Conservation (phyloP, 2,113 vertebrate genomes). For the Prolemur simus region DNA sequence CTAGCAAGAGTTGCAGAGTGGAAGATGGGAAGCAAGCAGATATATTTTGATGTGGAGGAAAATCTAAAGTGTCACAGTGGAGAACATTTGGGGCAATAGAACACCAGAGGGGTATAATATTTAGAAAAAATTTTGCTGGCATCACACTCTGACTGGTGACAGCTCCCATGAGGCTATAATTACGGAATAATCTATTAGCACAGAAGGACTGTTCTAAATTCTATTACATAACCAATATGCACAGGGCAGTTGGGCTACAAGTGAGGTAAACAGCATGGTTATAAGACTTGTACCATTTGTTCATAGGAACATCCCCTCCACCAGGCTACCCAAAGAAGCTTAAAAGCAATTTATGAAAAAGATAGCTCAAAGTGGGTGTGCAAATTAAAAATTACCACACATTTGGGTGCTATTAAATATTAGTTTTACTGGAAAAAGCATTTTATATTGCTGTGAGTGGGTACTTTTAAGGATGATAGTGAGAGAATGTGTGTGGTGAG, state of each 20-base stretch:
- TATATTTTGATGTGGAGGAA: not conserved
- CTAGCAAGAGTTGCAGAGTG: not conserved
- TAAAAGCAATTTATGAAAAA: not conserved
- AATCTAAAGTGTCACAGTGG: not conserved
- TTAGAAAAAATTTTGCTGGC: not conserved
- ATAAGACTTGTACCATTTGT: not conserved
- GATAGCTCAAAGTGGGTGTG: not conserved
- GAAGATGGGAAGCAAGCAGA: not conserved
- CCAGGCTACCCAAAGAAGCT: not conserved
- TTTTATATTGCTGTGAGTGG: not conserved
- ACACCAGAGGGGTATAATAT: not conserved
- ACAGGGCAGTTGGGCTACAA: not conserved
- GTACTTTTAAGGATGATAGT: not conserved
- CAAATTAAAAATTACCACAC: not conserved
- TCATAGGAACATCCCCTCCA: accelerated
- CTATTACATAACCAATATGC: not conserved
- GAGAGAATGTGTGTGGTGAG: not conserved
- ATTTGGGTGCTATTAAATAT: not conserved
- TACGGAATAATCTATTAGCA: not conserved
- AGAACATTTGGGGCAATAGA: not conserved
- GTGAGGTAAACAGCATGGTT: accelerated
- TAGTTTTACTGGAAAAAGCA: not conserved
- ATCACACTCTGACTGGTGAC: not conserved
- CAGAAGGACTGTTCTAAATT: not conserved
- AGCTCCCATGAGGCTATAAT: not conserved